Percentiles rank a stretch among this genome's conserved stretches.
phyloP scores from a whole-genome alignment of 2,888 invertebrate genomes.

The Petrolisthes manimaculis region DNA sequence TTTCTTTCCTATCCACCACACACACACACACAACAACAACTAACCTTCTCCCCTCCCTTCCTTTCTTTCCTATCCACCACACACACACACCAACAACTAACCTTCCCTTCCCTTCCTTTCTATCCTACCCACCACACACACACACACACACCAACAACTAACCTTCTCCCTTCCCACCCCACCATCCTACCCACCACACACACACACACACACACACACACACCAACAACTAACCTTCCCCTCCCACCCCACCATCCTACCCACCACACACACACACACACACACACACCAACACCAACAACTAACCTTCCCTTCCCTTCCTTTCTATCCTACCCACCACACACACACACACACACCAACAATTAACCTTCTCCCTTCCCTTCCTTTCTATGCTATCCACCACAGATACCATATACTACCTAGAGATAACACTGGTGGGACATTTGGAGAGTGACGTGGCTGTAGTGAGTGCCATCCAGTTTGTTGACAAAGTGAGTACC shows the following conservation, averaged over 20 bases:
- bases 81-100: not conserved
- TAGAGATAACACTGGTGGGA: constrained; percentile 42
- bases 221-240: too few relatives aligned
- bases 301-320: not conserved
- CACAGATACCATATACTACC: constrained; percentile 47
- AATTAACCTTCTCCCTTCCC: not conserved
- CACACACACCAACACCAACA: too few relatives aligned
- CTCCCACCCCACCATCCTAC: not conserved
- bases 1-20: not conserved
- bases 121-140: not conserved
- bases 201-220: too few relatives aligned
- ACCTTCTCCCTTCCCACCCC: not conserved
- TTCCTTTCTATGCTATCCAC: not conserved
- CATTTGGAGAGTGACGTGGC: constrained; percentile 29
- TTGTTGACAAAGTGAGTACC: constrained; percentile 31
- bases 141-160: not conserved
- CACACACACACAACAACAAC: not conserved
- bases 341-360: not conserved
- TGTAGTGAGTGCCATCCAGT: constrained; percentile 20
- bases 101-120: not conserved
- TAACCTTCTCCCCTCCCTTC: not conserved
- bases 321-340: not conserved
- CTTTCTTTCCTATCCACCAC: not conserved
- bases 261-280: not conserved
- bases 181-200: too few relatives aligned